Evolutionary conservation across 2,888 invertebrate species (phyloP), one percentile per base, ranked within the genome.

Genomic region (Tenthredo amoena): DNA sequence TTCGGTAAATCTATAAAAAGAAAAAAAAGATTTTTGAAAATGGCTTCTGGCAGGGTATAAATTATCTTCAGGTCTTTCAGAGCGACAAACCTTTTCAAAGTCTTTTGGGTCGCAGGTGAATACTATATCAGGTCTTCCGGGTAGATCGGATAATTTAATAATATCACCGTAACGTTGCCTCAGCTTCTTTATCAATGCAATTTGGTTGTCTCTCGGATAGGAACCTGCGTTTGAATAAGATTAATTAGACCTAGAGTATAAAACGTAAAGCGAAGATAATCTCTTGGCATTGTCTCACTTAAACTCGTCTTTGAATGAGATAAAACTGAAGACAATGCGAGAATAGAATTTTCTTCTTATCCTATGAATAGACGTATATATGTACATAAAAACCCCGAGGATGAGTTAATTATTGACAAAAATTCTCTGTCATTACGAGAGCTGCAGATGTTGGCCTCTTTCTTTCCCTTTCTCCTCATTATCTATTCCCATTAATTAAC

Each of bases 1-100:
- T 91, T 31, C 95, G 93, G 88, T 93, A 94, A 74, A 94, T 89
- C 89, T 93, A 68, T 94, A 93, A 85, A 95, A 91, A 5, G n/a
- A 93, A 18, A 43, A 72, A 10, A 43, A 6, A 43, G n/a, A 74
- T 43, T 0, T n/a, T n/a, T n/a, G 7, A n/a, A 55, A 55, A 55
- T 4, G 3, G 21, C 1, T 9, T 62, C 9, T 62, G 62, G 26
- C 10, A 10, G 3, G n/a, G 18, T 0, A 21, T 37, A 34, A 40
- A 37, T 72, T 40, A 0, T 1, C 12, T 31, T 90, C 84, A 92
- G 92, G 31, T 93, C 94, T 86, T 37, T 94, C 94, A 43, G 90
- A 86, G 10, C 12, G 5, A 15, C 62, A 2, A 31, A 85, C 84
- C 55, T 50, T 87, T 65, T 86, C 87, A n/a, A 84, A 74, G 5